phyloP scores from a whole-genome alignment of 1,140 invertebrate genomes.

The Ceratina calcarata region DNA sequence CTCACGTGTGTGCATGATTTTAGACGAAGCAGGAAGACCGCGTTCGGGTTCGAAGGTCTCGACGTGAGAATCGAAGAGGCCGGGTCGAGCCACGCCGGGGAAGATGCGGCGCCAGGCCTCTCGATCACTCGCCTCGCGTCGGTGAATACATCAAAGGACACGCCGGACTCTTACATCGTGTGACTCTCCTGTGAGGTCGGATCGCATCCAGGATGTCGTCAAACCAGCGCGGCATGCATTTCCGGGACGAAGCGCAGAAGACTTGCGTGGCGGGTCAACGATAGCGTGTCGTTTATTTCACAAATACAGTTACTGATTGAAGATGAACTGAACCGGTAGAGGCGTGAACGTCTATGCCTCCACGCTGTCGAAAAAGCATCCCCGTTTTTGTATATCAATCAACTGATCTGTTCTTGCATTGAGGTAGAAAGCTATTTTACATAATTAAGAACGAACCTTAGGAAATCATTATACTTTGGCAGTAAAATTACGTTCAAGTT shows the following conservation, averaged over 20 bases:
- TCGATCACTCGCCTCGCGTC: constrained; percentile 13
- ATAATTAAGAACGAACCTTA: too few species aligned
- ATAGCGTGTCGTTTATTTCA: constrained; percentile 59
- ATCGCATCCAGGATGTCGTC: constrained; percentile 21
- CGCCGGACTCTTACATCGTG: constrained; percentile 25
- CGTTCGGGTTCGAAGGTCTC: constrained; percentile 53
- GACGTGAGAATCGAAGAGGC: constrained; percentile 58
- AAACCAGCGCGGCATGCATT: not conserved
- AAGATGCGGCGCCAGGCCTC: constrained; percentile 19
- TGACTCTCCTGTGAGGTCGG: constrained; percentile 1
- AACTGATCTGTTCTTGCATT: too few species aligned
- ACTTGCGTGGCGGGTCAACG: constrained; percentile 47
- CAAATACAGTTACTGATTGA: constrained; percentile 64
- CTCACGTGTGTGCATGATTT: constrained; percentile 58
- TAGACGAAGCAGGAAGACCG: constrained; percentile 44
- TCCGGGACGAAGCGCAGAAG: constrained; percentile 30
- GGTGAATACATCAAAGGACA: constrained; percentile 53
- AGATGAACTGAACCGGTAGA: constrained; percentile 52
- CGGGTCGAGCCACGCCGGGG: constrained; percentile 32
- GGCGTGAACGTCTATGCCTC: constrained; percentile 8
- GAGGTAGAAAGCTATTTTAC: too few species aligned
- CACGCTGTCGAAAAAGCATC: too few species aligned
- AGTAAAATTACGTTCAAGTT: too few species aligned
- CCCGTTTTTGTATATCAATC: too few species aligned
- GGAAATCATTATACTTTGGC: too few species aligned